Conservation (phyloP, 2,888 invertebrate species). For the Drosophila algonquin region DNA sequence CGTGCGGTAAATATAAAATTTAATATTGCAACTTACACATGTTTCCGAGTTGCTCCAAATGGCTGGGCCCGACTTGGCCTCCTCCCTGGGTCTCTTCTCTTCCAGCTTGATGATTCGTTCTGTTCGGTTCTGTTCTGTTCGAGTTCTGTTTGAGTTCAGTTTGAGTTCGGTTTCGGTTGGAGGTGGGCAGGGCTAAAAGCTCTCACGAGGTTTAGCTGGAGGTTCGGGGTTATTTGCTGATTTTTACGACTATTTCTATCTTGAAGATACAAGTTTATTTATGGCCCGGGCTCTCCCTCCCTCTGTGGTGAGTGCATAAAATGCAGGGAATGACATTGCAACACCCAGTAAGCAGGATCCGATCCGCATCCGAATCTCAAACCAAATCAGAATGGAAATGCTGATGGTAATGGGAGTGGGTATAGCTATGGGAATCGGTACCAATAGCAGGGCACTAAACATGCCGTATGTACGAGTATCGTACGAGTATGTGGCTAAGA, state of each 20-base stretch:
- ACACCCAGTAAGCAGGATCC: constrained; percentile 62
- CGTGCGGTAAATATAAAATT: constrained; percentile 77
- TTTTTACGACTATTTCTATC: constrained; percentile 78
- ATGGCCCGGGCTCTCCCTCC: constrained; percentile 63
- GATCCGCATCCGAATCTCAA: constrained; percentile 72
- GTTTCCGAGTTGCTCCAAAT: constrained; percentile 34
- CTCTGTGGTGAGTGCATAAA: constrained; percentile 67
- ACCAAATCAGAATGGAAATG: constrained; percentile 62
- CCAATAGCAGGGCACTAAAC: constrained; percentile 62
- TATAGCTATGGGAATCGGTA: constrained; percentile 20
- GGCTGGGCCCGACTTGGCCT: constrained; percentile 5
- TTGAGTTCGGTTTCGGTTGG: constrained; percentile 9
- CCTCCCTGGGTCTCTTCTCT: background rate
- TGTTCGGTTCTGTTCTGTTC: background rate
- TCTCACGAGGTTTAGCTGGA: constrained; percentile 53
- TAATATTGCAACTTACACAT: constrained; percentile 65
- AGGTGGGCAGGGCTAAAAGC: constrained; percentile 55
- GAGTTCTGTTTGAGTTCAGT: background rate
- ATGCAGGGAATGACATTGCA: constrained; percentile 76
- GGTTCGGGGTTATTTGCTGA: constrained; percentile 65
- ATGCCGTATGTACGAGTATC: constrained; percentile 51
- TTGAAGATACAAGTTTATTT: constrained; percentile 78
- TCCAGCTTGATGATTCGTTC: constrained; percentile 22
- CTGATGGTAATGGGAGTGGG: constrained; percentile 1
- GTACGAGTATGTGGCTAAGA: constrained; percentile 58